Evolutionary conservation across 1,140 invertebrate species (phyloP).

Genomic region (Sycophaga agraensis): DNA sequence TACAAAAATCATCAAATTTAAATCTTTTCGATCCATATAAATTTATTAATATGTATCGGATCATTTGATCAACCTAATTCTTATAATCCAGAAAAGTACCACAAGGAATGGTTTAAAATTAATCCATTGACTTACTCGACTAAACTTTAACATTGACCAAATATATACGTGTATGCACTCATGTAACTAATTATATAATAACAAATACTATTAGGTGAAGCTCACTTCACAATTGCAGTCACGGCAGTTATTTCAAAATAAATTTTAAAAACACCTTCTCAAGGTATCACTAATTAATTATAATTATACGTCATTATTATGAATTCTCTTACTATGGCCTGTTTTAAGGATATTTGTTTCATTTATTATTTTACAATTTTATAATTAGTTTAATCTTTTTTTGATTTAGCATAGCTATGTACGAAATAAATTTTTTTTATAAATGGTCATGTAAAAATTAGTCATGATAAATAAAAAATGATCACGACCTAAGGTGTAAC

Average conservation of each 20-base stretch:
- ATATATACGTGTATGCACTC: background rate
- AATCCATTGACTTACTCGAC: background rate
- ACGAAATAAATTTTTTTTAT: too few relatives aligned
- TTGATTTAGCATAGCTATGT: too few relatives aligned
- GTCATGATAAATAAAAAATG: background rate
- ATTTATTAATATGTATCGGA: background rate
- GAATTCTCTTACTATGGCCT: background rate
- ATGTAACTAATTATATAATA: background rate
- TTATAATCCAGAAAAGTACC: conserved; percentile 12
- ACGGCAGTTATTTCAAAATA: conserved; percentile 12
- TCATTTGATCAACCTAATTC: background rate
- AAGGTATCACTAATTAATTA: background rate
- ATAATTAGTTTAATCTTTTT: background rate
- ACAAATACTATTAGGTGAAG: too few relatives aligned
- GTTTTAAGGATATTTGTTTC: background rate
- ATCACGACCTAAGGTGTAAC: conserved; percentile 5
- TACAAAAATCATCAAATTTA: too few relatives aligned
- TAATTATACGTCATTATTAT: conserved; percentile 1
- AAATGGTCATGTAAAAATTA: conserved; percentile 4
- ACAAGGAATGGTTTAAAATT: conserved; percentile 4
- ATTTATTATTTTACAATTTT: background rate
- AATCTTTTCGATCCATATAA: too few relatives aligned
- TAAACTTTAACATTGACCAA: conserved; percentile 18
- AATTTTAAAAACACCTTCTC: background rate
- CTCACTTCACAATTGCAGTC: conserved; percentile 12